phyloP scores from a whole-genome alignment of 92 coral and sea anemone species.

The Pocillopora meandrina region DNA sequence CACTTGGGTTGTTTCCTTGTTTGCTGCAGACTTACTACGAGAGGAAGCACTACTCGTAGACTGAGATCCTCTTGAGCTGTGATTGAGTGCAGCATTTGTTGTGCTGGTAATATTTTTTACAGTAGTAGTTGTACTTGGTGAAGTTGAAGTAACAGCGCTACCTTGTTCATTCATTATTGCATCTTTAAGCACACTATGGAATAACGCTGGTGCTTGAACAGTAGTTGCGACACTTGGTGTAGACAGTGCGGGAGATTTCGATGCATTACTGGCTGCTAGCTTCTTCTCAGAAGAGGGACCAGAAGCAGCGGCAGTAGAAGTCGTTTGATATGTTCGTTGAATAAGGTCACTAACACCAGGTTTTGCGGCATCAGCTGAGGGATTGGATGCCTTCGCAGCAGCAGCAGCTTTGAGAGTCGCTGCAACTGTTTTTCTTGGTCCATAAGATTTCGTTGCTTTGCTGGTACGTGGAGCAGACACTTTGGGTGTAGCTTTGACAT shows the following conservation, averaged over 20 bases:
- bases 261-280: neutral
- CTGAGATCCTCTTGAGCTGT: conserved; percentile 12
- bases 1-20: conserved; percentile 28
- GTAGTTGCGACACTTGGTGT: conserved; percentile 19
- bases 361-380: conserved; percentile 6
- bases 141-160: conserved; percentile 23
- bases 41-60: conserved; percentile 37
- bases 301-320: neutral
- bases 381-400: conserved; percentile 13
- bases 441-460: conserved; percentile 21
- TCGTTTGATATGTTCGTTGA: conserved; percentile 7
- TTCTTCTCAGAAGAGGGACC: neutral
- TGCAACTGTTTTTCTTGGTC: conserved; percentile 43
- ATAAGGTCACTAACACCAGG: neutral
- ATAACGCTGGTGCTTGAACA: conserved; percentile 46
- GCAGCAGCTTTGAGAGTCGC: conserved; percentile 44
- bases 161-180: conserved; percentile 31
- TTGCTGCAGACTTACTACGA: conserved; percentile 34
- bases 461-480: conserved; percentile 13
- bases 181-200: conserved; percentile 44
- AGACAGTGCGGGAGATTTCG: conserved; percentile 17
- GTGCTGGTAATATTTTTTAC: neutral
- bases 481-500: conserved; percentile 32
- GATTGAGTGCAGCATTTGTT: neutral
- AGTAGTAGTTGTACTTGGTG: conserved; percentile 13